Conservation (phyloP, 2,888 invertebrate species). For the Eristalinus aeneus region DNA sequence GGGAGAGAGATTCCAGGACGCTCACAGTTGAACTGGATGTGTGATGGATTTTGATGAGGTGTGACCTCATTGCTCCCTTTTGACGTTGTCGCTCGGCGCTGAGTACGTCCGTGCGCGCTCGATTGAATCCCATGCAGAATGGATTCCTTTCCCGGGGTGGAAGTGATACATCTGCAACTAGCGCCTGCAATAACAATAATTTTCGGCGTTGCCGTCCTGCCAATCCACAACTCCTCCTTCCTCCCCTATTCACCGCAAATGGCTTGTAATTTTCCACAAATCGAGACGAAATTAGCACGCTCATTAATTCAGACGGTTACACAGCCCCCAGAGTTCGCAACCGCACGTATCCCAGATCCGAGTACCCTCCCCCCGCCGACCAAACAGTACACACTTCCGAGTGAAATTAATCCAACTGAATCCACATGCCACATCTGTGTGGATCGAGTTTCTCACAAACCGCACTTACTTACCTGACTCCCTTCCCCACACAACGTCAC, state of each 20-base stretch:
- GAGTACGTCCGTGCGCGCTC: neutral
- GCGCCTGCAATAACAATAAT: neutral
- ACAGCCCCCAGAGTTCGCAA: conserved; percentile 11
- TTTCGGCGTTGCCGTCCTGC: conserved; percentile 1
- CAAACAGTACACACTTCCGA: neutral
- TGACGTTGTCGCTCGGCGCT: neutral
- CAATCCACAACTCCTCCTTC: conserved; percentile 29
- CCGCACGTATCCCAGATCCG: conserved; percentile 2
- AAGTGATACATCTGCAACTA: neutral
- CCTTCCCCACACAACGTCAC: neutral
- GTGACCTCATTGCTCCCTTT: neutral
- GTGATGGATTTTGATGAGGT: neutral
- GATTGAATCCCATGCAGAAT: neutral
- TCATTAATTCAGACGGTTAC: conserved; percentile 55
- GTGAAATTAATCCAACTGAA: conserved; percentile 55
- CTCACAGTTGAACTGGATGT: neutral
- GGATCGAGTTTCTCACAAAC: conserved; percentile 35
- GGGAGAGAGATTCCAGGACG: neutral
- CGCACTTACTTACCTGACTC: conserved; percentile 48
- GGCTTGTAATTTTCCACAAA: conserved; percentile 66
- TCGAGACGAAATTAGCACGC: conserved; percentile 68
- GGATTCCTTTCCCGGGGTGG: neutral
- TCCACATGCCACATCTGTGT: conserved; percentile 52
- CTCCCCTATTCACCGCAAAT: conserved; percentile 39
- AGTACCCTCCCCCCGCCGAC: conserved; percentile 12